Percentiles rank a stretch among this genome's conserved stretches.
phyloP scores from a whole-genome alignment of 2,797 vertebrate genomes.

The Sebastes aleutianus region DNA sequence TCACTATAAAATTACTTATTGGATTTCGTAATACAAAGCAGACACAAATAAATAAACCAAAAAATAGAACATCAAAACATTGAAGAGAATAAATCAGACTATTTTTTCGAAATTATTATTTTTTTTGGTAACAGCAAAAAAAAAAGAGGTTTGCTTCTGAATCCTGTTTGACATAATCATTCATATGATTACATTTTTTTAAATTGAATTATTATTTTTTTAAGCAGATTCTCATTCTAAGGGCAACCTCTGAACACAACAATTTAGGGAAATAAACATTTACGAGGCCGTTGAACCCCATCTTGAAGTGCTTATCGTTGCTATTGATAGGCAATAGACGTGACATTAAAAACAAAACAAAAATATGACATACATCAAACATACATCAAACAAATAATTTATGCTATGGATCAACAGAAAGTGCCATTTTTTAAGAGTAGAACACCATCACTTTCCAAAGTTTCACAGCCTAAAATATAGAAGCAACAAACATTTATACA shows the following conservation, averaged over 20 bases:
- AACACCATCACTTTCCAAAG: constrained; percentile 81
- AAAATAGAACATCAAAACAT: constrained; percentile 56
- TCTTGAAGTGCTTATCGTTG: constrained; percentile 87
- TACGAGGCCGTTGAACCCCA: constrained; percentile 55
- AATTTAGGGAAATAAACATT: constrained; percentile 64
- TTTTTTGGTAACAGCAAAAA: constrained; percentile 90
- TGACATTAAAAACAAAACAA: constrained; percentile 62
- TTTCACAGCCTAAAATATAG: constrained; percentile 88
- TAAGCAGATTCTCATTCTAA: constrained; percentile 21
- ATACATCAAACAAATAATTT: constrained; percentile 60
- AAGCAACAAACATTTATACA: constrained; percentile 89
- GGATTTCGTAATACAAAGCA: constrained; percentile 86
- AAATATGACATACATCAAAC: constrained; percentile 61
- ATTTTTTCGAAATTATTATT: constrained; percentile 73
- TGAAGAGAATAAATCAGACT: constrained; percentile 60
- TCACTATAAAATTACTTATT: constrained; percentile 86
- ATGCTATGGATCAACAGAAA: constrained; percentile 79
- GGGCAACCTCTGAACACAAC: constrained; percentile 56
- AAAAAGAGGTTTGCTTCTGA: constrained; percentile 39
- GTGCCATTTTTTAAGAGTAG: constrained; percentile 86
- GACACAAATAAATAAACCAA: constrained; percentile 68
- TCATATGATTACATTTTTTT: neutral
- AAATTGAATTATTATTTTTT: neutral
- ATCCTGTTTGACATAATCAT: constrained; percentile 22
- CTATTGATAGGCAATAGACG: constrained; percentile 72